Conservation (phyloP, 2,113 vertebrate genomes). For the Malurus melanocephalus region DNA sequence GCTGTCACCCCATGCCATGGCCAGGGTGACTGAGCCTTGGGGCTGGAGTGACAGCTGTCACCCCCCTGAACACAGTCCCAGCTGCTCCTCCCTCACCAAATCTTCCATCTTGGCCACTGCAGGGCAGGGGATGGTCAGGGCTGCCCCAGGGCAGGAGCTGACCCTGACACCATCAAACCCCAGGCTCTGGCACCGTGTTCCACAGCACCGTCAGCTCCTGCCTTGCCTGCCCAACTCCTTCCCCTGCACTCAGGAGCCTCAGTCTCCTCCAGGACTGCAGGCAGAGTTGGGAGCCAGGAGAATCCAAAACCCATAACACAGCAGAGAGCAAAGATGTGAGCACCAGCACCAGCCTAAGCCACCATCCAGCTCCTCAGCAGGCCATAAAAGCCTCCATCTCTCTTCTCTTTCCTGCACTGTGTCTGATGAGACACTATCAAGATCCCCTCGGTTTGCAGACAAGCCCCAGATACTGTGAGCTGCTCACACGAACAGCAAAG, state of each 20-base stretch:
- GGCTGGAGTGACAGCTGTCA: not conserved
- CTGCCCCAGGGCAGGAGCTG: not conserved
- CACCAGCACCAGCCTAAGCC: not conserved
- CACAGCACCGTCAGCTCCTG: not conserved
- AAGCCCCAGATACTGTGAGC: not conserved
- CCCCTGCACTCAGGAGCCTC: not conserved
- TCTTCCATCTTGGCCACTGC: not conserved
- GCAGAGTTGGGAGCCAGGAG: not conserved
- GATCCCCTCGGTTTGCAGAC: not conserved
- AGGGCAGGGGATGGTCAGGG: not conserved
- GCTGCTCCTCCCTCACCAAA: not conserved
- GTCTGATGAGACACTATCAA: not conserved
- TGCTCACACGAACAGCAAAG: not conserved
- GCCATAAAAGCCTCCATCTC: not conserved
- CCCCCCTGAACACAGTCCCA: not conserved
- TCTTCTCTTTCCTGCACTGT: not conserved
- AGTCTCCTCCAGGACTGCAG: not conserved
- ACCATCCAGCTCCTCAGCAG: not conserved
- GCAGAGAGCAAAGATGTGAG: not conserved
- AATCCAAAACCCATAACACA: not conserved
- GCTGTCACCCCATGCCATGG: not conserved
- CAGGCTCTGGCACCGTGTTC: not conserved
- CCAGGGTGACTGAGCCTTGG: not conserved
- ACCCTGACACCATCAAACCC: not conserved
- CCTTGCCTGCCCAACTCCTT: not conserved